These are phyloP conservation scores for Meriones unguiculatus DNA, from an alignment of 2,113 vertebrate species.

Conservation along the genomic window DNA sequence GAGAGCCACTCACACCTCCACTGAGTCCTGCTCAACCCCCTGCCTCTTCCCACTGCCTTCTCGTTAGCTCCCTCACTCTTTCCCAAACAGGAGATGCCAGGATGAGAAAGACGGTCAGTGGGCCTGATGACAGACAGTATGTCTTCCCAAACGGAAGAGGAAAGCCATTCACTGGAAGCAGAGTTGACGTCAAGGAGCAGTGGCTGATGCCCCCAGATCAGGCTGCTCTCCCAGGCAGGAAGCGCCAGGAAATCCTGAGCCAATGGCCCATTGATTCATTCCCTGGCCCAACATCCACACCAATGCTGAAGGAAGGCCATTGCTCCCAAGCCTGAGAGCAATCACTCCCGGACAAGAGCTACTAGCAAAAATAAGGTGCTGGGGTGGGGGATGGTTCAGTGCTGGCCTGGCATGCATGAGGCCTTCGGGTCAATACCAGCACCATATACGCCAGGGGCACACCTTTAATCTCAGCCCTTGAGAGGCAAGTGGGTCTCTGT, in stretches of 20 bases:
- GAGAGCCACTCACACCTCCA: not conserved
- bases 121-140: conserved; percentile 5
- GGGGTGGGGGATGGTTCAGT: not conserved
- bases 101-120: conserved; percentile 20
- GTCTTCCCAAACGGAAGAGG: conserved; percentile 77
- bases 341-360: not conserved
- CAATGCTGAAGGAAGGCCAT: not conserved
- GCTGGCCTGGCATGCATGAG: not conserved
- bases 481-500: not conserved
- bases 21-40: not conserved
- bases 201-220: not conserved
- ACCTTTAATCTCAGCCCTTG: not conserved
- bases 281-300: conserved; percentile 20
- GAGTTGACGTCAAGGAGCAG: conserved; percentile 72
- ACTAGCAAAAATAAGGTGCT: not conserved
- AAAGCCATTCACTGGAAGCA: conserved; percentile 69
- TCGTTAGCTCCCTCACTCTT: not conserved
- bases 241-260: conserved; percentile 79
- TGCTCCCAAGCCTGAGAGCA: not conserved
- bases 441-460: not conserved
- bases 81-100: conserved; percentile 73
- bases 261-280: conserved; percentile 65
- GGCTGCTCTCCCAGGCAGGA: conserved; percentile 62
- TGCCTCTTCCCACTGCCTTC: conserved; percentile 17
- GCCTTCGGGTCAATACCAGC: not conserved